Percentiles rank a stretch among this genome's conserved stretches.
These are phyloP conservation scores for Yponomeuta sedellus DNA, from an alignment of 2,888 invertebrate species.

Conservation along the genomic window DNA sequence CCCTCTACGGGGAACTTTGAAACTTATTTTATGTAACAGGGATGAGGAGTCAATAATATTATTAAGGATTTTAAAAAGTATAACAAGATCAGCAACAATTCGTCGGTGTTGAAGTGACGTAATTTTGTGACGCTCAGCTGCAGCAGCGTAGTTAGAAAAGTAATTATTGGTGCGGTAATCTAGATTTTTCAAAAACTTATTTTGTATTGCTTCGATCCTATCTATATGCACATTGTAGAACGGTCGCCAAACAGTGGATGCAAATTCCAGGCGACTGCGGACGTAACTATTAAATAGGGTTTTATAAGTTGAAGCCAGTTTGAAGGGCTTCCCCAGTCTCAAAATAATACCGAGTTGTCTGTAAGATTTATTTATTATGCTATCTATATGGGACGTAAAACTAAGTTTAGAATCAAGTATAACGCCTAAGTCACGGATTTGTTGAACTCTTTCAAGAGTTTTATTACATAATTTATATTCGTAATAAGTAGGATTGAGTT, in stretches of 20 bases:
- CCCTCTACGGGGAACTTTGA: background rate
- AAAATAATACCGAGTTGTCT: conserved; percentile 8
- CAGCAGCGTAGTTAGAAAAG: too few species aligned
- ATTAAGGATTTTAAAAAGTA: conserved; percentile 7
- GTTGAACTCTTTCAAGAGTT: background rate
- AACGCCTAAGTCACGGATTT: conserved; percentile 10
- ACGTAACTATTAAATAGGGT: conserved; percentile 7
- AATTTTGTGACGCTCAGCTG: background rate
- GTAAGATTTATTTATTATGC: conserved; percentile 2
- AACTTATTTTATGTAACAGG: conserved; percentile 1
- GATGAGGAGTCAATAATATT: background rate
- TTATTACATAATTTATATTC: background rate
- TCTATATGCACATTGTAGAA: too few species aligned
- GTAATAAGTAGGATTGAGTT: background rate
- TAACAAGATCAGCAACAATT: background rate
- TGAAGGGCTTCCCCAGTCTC: conserved; percentile 4
- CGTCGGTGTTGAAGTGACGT: background rate
- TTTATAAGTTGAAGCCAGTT: conserved; percentile 1
- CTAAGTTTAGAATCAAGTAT: conserved; percentile 2
- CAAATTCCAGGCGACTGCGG: conserved; percentile 8
- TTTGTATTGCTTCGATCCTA: too few species aligned
- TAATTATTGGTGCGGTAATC: too few species aligned
- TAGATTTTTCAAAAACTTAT: too few species aligned
- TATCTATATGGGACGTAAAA: background rate
- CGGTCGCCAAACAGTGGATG: conserved; percentile 5